phyloP scores from a whole-genome alignment of 2,113 vertebrate genomes.

The Ammodytes dubius region DNA sequence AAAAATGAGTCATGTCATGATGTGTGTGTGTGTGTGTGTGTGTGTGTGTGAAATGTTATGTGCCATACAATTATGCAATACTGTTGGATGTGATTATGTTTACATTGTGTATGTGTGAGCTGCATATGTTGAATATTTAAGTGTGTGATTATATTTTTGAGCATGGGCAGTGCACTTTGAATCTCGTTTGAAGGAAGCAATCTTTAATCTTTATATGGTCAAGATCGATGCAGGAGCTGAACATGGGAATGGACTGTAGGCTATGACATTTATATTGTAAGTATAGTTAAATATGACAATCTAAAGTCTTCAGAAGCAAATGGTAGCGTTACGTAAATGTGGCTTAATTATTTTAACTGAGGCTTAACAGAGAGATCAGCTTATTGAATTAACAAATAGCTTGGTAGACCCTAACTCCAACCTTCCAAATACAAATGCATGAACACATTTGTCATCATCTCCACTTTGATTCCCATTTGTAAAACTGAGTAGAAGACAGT shows the following conservation, averaged over 20 bases:
- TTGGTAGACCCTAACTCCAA: background rate
- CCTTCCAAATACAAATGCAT: background rate
- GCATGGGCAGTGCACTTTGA: too few relatives aligned
- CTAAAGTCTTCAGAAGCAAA: background rate
- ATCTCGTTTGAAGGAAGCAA: too few relatives aligned
- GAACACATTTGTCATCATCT: slow-evolving; percentile 5
- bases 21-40: too few relatives aligned
- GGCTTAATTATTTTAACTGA: background rate
- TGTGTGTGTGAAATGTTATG: too few relatives aligned
- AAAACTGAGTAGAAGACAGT: background rate
- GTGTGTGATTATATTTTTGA: too few relatives aligned
- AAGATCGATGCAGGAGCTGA: background rate
- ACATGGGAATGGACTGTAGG: background rate
- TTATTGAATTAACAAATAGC: background rate
- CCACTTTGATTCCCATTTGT: background rate
- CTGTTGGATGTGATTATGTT: too few relatives aligned
- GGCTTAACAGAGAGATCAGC: background rate
- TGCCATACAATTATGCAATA: too few relatives aligned
- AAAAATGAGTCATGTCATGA: background rate
- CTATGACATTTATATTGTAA: background rate
- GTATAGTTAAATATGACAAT: background rate
- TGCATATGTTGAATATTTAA: too few relatives aligned
- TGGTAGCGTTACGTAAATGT: background rate
- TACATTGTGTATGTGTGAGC: too few relatives aligned
- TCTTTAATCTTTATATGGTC: too few relatives aligned